Evolutionary conservation across 2,888 invertebrate genomes (phyloP).

Genomic region (Cataglyphis altisquamis): DNA sequence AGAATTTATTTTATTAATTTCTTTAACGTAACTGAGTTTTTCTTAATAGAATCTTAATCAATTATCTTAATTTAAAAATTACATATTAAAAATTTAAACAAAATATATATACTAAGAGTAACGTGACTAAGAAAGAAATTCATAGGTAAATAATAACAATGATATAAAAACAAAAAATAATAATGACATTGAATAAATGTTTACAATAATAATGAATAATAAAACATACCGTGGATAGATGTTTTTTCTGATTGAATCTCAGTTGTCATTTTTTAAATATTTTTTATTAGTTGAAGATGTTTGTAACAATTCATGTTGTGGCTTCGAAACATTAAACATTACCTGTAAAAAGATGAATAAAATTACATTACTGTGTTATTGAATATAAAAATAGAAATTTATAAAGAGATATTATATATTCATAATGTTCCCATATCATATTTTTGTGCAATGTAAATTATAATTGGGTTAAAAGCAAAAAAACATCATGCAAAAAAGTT

Average conservation of each 20-base stretch:
- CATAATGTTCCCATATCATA: no score
- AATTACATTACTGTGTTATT: no score
- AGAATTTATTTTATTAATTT: no score
- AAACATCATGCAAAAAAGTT: neutral
- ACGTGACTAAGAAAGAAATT: neutral
- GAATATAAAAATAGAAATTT: no score
- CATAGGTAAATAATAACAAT: neutral
- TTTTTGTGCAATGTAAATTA: no score
- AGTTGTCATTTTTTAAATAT: neutral
- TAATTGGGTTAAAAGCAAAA: neutral
- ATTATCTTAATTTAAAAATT: no score
- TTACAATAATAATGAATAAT: no score
- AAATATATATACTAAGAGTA: neutral
- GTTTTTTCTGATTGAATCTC: neutral
- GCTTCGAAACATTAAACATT: no score
- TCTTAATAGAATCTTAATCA: neutral
- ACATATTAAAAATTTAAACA: neutral
- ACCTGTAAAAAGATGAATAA: neutral
- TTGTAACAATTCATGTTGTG: no score
- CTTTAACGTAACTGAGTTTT: neutral
- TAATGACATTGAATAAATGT: no score
- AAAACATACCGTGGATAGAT: neutral
- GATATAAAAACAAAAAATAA: no score
- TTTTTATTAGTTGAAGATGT: slow-evolving; percentile 11
- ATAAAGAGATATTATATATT: neutral